phyloP scores from a whole-genome alignment of 1,140 invertebrate genomes.

The Polyergus mexicanus region DNA sequence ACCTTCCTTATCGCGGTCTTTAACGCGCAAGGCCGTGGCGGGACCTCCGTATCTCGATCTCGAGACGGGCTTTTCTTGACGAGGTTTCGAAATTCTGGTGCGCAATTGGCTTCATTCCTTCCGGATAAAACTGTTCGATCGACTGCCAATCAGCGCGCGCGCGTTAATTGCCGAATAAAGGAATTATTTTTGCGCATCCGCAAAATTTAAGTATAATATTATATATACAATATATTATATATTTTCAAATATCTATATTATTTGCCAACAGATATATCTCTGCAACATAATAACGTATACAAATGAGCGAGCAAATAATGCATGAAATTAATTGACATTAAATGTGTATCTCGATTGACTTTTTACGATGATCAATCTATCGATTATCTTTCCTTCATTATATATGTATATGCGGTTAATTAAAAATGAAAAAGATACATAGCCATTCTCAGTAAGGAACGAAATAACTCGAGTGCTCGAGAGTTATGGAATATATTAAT shows the following conservation, averaged over 20 bases:
- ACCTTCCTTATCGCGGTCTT: constrained; percentile 67
- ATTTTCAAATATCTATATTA: too few relatives aligned
- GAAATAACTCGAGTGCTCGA: background rate
- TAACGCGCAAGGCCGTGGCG: constrained; percentile 67
- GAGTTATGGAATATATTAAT: constrained; percentile 37
- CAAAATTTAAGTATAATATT: background rate
- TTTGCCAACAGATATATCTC: too few relatives aligned
- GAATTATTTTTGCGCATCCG: background rate
- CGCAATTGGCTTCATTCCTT: constrained; percentile 65
- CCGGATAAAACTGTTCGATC: constrained; percentile 29
- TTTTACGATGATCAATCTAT: background rate
- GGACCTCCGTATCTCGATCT: constrained; percentile 73
- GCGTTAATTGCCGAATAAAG: too few relatives aligned
- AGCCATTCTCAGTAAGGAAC: background rate
- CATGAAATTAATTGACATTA: background rate
- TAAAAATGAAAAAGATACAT: background rate
- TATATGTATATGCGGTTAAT: background rate
- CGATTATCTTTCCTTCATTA: background rate
- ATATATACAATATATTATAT: too few relatives aligned
- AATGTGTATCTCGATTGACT: background rate
- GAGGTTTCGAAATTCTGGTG: constrained; percentile 67
- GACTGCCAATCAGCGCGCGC: too few relatives aligned
- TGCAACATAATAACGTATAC: background rate
- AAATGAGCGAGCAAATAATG: background rate
- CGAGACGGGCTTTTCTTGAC: constrained; percentile 65